Evolutionary conservation across 2,113 vertebrate genomes (phyloP), one percentile per base, ranked within the genome.

Genomic region (Neolamprologus devosi): DNA sequence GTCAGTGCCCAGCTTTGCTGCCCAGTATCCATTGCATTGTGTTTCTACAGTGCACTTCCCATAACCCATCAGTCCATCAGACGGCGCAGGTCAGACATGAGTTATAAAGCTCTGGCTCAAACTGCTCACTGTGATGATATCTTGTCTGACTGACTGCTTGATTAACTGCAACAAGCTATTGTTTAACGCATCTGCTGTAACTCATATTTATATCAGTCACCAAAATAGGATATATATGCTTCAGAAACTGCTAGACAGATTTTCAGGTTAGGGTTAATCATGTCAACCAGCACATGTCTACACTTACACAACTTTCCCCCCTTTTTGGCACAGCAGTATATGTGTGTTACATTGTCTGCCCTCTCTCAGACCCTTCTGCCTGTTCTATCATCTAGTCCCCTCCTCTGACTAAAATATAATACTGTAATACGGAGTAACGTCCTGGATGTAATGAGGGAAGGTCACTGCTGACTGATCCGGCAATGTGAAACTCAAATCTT

Each of bases 401-500:
- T 70, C 30, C 70, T 28, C 70, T 42, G 63, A 16, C 63, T 65
- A 53, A 54, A 87, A 84, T 88, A 80, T 79, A 84, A 90, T 82
- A 51, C 63, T 87, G 63, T 51, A 79, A 35, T 19, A 65, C 10
- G 7, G 30, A 54, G 55, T 68, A 47, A 17, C 17, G 10, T 53
- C 86, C 47, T 81, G 81, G 42, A 85, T 57, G 53, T 60, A 82
- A 60, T 83, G 70, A 84, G 75, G 73, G 85, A 87, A 91, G 86
- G 89, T 92, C 87, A 85, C 53, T 85, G 88, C 85, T 80, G 84
- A 91, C 93, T 90, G 86, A 88, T 42, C 80, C 55, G 83, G 92
- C 83, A 87, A 82, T 91, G 85, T 86, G 83, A 90, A 51, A 53
- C 85, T 26, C 73, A 80, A 86, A 88, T 91, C 88, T 40, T 60